Percentiles rank a stretch among this genome's conserved stretches.
Conservation (phyloP, 37 sponge, comb jelly and placozoan genomes). For the Dysidea cf. avara region DNA sequence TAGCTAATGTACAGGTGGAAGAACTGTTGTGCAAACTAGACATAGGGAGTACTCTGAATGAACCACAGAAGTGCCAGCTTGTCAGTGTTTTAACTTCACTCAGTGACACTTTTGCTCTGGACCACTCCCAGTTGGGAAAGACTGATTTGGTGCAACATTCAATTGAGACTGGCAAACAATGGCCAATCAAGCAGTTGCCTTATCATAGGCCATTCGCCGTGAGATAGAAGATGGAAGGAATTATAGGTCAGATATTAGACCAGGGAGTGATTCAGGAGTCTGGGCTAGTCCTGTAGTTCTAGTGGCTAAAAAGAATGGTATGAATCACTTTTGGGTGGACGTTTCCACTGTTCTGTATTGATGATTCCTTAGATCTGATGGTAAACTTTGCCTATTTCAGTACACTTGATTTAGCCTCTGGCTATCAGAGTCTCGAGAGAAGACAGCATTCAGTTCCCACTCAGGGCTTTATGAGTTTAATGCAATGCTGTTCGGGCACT, state of each 20-base stretch:
- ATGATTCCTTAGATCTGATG: conserved; percentile 13
- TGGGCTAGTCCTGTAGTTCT: conserved; percentile 31
- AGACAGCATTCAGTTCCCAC: conserved; percentile 23
- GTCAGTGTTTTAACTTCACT: too few species aligned
- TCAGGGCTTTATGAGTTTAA: conserved; percentile 31
- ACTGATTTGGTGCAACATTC: not conserved
- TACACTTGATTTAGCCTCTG: conserved; percentile 4
- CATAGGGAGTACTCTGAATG: too few species aligned
- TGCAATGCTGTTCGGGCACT: conserved; percentile 12
- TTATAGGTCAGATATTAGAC: not conserved
- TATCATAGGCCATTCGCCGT: conserved; percentile 1
- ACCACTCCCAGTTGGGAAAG: conserved; percentile 5
- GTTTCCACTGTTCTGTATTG: conserved; percentile 16
- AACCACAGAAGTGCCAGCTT: too few species aligned
- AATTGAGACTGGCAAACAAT: not conserved
- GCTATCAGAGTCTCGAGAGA: conserved; percentile 16
- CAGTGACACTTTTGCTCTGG: conserved; percentile 4
- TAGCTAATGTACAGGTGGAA: too few species aligned
- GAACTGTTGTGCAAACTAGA: too few species aligned
- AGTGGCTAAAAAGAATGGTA: conserved; percentile 27
- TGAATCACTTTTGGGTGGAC: conserved; percentile 22
- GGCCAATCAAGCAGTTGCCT: conserved; percentile 4
- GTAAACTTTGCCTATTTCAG: conserved; percentile 6
- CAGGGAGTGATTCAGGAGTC: not conserved
- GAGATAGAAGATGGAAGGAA: not conserved